Base-by-base conservation (phyloP, 2,113 vertebrate genomes). In the Gobio gobio region DNA sequence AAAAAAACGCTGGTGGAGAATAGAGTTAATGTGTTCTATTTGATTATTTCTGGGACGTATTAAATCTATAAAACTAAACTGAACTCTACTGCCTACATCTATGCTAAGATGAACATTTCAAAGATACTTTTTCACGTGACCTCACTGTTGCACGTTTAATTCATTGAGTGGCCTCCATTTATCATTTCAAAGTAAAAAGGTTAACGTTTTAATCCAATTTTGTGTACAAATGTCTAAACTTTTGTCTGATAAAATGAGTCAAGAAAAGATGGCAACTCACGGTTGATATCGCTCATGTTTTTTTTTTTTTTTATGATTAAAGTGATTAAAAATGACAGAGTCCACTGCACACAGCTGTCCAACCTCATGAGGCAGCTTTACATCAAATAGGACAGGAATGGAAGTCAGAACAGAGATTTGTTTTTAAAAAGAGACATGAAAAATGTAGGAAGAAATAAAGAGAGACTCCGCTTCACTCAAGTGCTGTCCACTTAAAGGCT, bases 401-500 rank as follows among this genome's bases (percentile, higher is more conserved):
- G 12, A 76, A 70, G 40, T 85, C 0, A n/a, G 49, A 40, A 24
- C 12, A 10, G 40, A 13, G 68, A 70, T 66, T 56, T 83, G 74
- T 56, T 82, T 73, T 51, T 83, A 33, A 22, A 10, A 26, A 66
- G 49, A 61, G 40, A 87, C 68, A 61, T 74, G 84, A 85, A 87
- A 36, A 47, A 82, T 58, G 40, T 72, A 36, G 51, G 47, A 83
- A 76, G 54, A 73, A 86, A 56, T 68, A 84, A 66, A 78, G 45
- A 77, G 64, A 78, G 64, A 63, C 75, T 78, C 10, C 29, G 78
- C 84, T 89, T 87, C 81, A 61, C 85, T 54, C 56, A 74, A 33
- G 56, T 76, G 47, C 83, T 78, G 82, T 63, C 83, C 84, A 43
- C 78, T 86, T 85, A 47, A 70, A 70, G 79, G 56, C 40, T 14